Base-by-base conservation (phyloP, 37 sponge, comb jelly and placozoan genomes). In the Cliona cf. orientalis region DNA sequence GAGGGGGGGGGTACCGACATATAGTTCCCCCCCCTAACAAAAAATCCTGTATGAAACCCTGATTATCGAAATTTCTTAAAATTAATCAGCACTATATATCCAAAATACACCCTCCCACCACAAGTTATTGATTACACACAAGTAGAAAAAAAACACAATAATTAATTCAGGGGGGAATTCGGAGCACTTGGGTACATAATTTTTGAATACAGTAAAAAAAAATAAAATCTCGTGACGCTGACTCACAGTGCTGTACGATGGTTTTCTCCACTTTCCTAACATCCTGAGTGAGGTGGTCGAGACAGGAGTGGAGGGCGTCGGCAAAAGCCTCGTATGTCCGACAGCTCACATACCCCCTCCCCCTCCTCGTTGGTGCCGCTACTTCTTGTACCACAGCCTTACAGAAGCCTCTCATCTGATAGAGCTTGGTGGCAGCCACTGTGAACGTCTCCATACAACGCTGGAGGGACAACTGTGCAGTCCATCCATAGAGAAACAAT, bases 321-420 rank as follows among this genome's bases (percentile, higher is more conserved):
- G 68, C 67, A 19, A 79, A 63, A 22, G 87, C 87, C 37, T 80
- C 70, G 40, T 74, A 80, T 11, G 87, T 87, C 41, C 57, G 58
- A 37, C 68, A 63, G 29, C 39, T 12, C 0, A 31, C 58, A 69
- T 58, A 61, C n/a, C 37, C 29, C 46, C 36, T 43, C 29, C 1
- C 59, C 81, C 28, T 28, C 58, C 42, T 46, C n/a, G 26, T 25
- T 31, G 21, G 33, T 40, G 32, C 56, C 32, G 21, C 73, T 58
- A 5, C 59, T 28, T 14, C 42, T 1, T 42, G 37, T 6, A 21
- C 39, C 5, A 67, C 39, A 7, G 68, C 6, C 39, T 67, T 34
- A 32, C 17, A 55, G 38, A 86, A 86, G 0, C 29, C 21, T 31
- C 80, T 58, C 66, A 79, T 26, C 37, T 57, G 58, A 6, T 55